Evolutionary conservation across 2,113 vertebrate genomes (phyloP).

Genomic region (Esox niger): DNA sequence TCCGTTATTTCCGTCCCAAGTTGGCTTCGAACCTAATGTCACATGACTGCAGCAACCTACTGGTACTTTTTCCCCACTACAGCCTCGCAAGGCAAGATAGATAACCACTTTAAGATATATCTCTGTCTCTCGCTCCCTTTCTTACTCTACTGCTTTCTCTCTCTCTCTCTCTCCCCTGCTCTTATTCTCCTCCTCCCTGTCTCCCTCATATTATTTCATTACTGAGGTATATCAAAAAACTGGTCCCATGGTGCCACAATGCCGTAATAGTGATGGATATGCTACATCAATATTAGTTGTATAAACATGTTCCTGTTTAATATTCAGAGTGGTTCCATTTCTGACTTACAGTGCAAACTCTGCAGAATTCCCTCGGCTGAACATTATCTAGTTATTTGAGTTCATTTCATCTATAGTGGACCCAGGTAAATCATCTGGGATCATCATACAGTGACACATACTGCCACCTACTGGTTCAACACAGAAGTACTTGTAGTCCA

Average conservation of each 20-base stretch:
- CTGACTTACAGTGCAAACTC: not conserved
- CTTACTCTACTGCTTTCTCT: slow-evolving; percentile 8
- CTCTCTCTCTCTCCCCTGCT: not conserved
- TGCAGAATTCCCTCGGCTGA: not conserved
- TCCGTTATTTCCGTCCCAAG: not conserved
- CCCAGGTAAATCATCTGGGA: not conserved
- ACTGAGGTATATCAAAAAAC: not conserved
- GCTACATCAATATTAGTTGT: not conserved
- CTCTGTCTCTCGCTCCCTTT: not conserved
- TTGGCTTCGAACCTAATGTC: no score
- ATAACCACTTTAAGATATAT: no score
- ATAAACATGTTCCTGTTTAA: not conserved
- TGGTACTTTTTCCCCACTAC: no score
- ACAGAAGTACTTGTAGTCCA: slow-evolving; percentile 2
- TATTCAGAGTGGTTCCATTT: not conserved
- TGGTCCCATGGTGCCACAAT: not conserved
- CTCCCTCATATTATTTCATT: not conserved
- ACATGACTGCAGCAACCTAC: no score
- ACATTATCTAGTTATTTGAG: not conserved
- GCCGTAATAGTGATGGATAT: not conserved
- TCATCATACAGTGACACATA: slow-evolving; percentile 22
- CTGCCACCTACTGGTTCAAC: slow-evolving; percentile 55
- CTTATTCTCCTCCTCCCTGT: not conserved
- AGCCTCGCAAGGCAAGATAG: no score
- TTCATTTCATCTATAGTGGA: not conserved